Percentiles rank a stretch among this genome's conserved stretches.
These are phyloP conservation scores for Tolypeutes matacus DNA, from an alignment of 2,797 vertebrate species.

Conservation along the genomic window DNA sequence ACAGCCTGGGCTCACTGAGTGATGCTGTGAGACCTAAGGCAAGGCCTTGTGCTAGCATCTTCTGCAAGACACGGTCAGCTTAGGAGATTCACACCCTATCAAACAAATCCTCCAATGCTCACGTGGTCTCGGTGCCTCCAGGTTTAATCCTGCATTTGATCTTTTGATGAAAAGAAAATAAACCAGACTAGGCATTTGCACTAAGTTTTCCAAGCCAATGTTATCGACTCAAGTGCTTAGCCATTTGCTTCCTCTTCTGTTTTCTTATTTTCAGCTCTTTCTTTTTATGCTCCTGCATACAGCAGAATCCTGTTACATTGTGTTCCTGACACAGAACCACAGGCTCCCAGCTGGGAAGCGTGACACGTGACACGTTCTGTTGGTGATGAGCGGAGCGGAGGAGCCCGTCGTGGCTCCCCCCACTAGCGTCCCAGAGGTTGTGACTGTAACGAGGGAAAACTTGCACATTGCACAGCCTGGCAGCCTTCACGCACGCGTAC, in stretches of 20 bases:
- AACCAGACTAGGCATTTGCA: constrained; percentile 75
- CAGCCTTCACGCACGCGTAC: not conserved
- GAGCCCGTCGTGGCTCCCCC: not conserved
- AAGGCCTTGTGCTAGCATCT: constrained; percentile 14
- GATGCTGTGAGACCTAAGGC: not conserved
- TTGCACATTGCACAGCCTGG: not conserved
- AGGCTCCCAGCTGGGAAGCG: not conserved
- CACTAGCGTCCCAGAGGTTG: constrained; percentile 36
- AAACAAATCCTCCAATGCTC: not conserved
- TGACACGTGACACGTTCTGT: not conserved
- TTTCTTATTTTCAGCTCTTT: constrained; percentile 74
- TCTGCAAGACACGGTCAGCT: not conserved
- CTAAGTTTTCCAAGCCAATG: constrained; percentile 69
- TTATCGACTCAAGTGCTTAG: constrained; percentile 73
- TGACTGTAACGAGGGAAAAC: not conserved
- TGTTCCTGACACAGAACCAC: not conserved
- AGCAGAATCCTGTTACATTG: constrained; percentile 27
- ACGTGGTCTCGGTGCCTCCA: constrained; percentile 57
- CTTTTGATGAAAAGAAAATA: constrained; percentile 71
- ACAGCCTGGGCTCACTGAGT: not conserved
- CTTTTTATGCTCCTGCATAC: constrained; percentile 47
- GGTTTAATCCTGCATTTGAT: constrained; percentile 52
- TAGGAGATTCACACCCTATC: not conserved
- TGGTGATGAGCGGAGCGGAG: not conserved
- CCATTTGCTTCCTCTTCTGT: constrained; percentile 73